These are phyloP conservation scores for Lasius platythorax DNA, from an alignment of 2,888 invertebrate genomes.

Conservation along the genomic window DNA sequence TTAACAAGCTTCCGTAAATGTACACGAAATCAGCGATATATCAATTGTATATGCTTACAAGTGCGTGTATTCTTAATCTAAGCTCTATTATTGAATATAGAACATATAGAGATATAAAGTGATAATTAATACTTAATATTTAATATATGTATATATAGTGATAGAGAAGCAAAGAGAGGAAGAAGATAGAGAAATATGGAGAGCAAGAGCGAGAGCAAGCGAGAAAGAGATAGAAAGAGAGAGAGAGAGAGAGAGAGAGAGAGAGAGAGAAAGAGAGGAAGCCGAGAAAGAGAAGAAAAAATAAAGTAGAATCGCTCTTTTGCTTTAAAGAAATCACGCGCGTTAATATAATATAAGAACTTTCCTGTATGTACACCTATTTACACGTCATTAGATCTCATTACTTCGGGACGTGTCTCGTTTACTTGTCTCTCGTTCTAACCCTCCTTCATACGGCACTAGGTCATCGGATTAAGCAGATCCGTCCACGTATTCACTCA, in stretches of 20 bases:
- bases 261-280: conserved; percentile 18
- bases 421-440: conserved; percentile 47
- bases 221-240: not conserved
- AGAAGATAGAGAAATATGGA: not conserved
- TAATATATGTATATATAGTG: not conserved
- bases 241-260: conserved; percentile 7
- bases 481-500: conserved; percentile 27
- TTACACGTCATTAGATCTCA: conserved; percentile 70
- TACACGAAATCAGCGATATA: conserved; percentile 30
- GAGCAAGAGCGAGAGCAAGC: conserved; percentile 12
- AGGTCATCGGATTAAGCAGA: conserved; percentile 52
- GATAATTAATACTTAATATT: conserved; percentile 20
- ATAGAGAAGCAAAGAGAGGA: not conserved
- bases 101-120: conserved; percentile 12
- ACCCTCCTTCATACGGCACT: conserved; percentile 43
- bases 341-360: conserved; percentile 51
- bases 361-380: conserved; percentile 77
- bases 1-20: conserved; percentile 18
- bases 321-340: conserved; percentile 26
- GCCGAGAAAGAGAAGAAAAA: conserved; percentile 11
- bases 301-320: conserved; percentile 32
- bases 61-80: conserved; percentile 35
- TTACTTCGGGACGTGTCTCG: conserved; percentile 20
- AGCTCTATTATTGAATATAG: not conserved
- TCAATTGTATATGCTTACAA: conserved; percentile 27